phyloP scores from a whole-genome alignment of 2,797 vertebrate species.

The Chloroceryle amazona region DNA sequence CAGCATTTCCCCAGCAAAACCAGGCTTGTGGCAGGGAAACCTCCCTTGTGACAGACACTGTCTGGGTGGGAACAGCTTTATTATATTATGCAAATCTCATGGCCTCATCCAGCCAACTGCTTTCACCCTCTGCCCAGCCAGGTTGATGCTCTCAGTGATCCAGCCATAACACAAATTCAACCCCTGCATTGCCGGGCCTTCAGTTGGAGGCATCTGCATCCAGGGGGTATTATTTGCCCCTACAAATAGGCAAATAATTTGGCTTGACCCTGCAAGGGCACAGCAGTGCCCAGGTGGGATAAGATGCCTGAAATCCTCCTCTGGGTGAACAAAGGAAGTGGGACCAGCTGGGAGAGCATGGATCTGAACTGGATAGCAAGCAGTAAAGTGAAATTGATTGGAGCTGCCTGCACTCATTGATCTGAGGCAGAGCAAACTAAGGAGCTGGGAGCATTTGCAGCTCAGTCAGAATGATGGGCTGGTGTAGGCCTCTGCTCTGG shows the following conservation, averaged over 20 bases:
- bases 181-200: not conserved
- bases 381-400: conserved; percentile 56
- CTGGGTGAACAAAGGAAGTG: not conserved
- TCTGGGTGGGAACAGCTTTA: not conserved
- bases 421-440: conserved; percentile 14
- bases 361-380: not conserved
- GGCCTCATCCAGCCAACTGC: not conserved
- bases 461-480: not conserved
- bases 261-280: not conserved
- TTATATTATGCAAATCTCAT: not conserved
- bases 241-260: too few relatives aligned
- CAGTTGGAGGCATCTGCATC: not conserved
- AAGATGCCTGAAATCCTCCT: not conserved
- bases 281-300: not conserved
- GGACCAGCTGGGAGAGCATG: not conserved
- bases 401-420: conserved; percentile 16
- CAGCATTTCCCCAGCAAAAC: not conserved
- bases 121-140: not conserved
- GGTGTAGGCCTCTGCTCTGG: not conserved
- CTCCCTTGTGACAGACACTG: not conserved
- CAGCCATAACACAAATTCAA: not conserved
- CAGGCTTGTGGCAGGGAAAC: not conserved
- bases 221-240: not conserved
- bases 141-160: not conserved
- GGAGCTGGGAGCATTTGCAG: conserved; percentile 48